A percentile compares a stretch with the other conserved stretches of the same genome.
phyloP scores from a whole-genome alignment of 2,797 vertebrate genomes.

The Tauraco hartlaubi region DNA sequence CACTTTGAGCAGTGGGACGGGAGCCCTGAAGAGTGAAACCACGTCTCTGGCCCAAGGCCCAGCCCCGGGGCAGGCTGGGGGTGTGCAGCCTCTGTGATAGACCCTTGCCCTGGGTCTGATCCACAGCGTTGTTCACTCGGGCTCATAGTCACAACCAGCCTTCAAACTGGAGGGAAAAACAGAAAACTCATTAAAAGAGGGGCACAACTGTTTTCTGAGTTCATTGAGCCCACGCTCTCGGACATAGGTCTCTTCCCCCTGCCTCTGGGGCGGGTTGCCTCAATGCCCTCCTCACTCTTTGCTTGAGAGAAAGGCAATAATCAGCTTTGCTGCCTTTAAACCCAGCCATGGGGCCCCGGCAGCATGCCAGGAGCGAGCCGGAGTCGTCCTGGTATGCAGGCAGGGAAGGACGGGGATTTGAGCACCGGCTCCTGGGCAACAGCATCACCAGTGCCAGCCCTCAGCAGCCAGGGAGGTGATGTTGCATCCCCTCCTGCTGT shows the following conservation, averaged over 20 bases:
- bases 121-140: fast-evolving
- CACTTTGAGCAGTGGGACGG: neutral
- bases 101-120: neutral
- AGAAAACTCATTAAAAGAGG: neutral
- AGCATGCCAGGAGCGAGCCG: neutral
- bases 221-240: neutral
- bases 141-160: neutral
- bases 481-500: neutral
- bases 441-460: neutral
- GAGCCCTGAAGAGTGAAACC: neutral
- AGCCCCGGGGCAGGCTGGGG: neutral
- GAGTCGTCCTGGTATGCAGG: neutral
- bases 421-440: fast-evolving
- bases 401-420: neutral
- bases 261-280: neutral
- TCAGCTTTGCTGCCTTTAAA: slow-evolving; percentile 18
- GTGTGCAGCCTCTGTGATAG: neutral
- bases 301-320: neutral
- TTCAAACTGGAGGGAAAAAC: neutral
- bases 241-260: neutral
- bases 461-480: neutral
- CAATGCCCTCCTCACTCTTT: neutral
- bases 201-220: neutral
- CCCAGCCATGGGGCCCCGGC: fast-evolving
- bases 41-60: neutral